Conservation (phyloP, 2,113 vertebrate species). For the Carollia perspicillata region DNA sequence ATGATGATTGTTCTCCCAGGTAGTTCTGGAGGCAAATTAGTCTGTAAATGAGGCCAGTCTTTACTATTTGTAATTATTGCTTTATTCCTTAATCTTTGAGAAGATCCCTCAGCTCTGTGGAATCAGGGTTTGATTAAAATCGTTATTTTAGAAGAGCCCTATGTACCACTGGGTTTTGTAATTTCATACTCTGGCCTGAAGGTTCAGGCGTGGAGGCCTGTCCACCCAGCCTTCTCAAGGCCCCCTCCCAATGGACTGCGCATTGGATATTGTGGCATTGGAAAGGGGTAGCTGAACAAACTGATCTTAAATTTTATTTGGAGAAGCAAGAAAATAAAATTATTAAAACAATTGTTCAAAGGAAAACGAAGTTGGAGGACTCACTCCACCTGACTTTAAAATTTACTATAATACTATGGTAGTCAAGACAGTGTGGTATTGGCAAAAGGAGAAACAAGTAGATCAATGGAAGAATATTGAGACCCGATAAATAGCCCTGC, state of each 20-base stretch:
- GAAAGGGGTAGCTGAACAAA: neutral
- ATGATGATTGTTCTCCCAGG: neutral
- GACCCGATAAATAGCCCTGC: neutral
- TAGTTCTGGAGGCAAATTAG: neutral
- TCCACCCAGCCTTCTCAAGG: neutral
- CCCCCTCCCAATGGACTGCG: accelerated
- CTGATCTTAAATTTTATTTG: neutral
- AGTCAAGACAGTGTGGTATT: neutral
- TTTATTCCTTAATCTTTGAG: neutral
- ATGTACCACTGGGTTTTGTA: neutral
- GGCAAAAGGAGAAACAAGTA: neutral
- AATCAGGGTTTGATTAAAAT: neutral
- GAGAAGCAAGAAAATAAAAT: neutral
- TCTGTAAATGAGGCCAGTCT: neutral
- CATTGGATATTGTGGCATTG: neutral
- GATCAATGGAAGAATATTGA: neutral
- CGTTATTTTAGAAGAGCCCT: neutral
- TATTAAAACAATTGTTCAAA: neutral
- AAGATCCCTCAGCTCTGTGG: neutral
- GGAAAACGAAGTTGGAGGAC: neutral
- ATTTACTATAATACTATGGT: neutral
- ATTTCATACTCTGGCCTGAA: neutral
- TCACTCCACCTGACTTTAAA: neutral
- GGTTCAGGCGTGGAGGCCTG: neutral
- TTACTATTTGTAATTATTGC: neutral